Percentiles rank a stretch among this genome's conserved stretches.
phyloP scores from a whole-genome alignment of 1,140 invertebrate species.

The Copidosoma floridanum region DNA sequence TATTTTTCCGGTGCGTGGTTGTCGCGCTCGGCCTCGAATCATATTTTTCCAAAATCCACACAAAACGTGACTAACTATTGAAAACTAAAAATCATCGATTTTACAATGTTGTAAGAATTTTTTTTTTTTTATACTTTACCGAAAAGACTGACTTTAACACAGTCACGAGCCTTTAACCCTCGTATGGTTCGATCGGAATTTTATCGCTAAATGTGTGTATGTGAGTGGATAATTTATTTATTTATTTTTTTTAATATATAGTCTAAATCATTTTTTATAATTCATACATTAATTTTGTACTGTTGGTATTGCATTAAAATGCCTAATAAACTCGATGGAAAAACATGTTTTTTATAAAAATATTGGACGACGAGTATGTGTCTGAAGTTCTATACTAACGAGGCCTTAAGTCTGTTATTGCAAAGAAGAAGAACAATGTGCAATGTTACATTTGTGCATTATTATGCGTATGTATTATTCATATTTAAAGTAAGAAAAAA shows the following conservation, averaged over 20 bases:
- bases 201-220: too few relatives aligned
- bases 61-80: too few relatives aligned
- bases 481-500: too few relatives aligned
- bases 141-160: constrained; percentile 15
- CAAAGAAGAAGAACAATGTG: too few relatives aligned
- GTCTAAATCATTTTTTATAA: too few relatives aligned
- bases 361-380: not conserved
- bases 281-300: not conserved
- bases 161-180: constrained; percentile 6
- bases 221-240: too few relatives aligned
- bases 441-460: too few relatives aligned
- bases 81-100: too few relatives aligned
- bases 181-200: too few relatives aligned
- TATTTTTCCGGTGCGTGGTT: constrained; percentile 54
- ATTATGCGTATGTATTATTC: too few relatives aligned
- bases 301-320: not conserved
- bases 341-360: not conserved
- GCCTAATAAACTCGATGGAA: too few relatives aligned
- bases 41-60: not conserved
- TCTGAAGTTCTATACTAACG: not conserved
- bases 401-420: not conserved
- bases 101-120: not conserved
- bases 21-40: constrained; percentile 28
- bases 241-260: too few relatives aligned
- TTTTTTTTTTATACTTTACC: not conserved